Conservation (phyloP, 2,888 invertebrate species). For the Silvanus unidentatus region DNA sequence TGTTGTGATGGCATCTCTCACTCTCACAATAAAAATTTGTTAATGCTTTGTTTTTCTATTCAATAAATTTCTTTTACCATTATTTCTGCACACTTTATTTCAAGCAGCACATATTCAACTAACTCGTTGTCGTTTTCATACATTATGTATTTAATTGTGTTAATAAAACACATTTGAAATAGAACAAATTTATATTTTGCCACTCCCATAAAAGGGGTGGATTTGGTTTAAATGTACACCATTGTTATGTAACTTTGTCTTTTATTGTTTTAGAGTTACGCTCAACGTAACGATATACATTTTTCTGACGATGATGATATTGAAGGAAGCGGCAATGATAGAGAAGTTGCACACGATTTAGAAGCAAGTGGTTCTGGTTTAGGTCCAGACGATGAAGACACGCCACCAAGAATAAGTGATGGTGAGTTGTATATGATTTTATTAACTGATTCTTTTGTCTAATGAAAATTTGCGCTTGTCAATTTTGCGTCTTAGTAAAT, state of each 20-base stretch:
- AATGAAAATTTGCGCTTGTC: not conserved
- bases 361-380: slow-evolving; percentile 83
- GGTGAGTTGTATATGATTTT: slow-evolving; percentile 9
- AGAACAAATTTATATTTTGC: no score
- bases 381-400: slow-evolving; percentile 74
- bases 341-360: slow-evolving; percentile 66
- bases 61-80: no score
- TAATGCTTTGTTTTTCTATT: no score
- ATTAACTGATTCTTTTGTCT: not conserved
- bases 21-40: no score
- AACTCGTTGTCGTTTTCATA: no score
- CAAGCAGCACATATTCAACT: no score
- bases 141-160: no score
- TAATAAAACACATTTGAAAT: no score
- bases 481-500: slow-evolving; percentile 1
- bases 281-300: slow-evolving; percentile 21
- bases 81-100: no score
- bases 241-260: slow-evolving; percentile 7
- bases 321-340: slow-evolving; percentile 63
- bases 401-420: slow-evolving; percentile 8
- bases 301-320: slow-evolving; percentile 55
- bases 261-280: slow-evolving; percentile 4
- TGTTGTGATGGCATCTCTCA: no score
- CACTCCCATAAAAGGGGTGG: no score
- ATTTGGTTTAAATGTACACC: no score